Evolutionary conservation across 2,888 invertebrate species (phyloP).

Genomic region (Microctonus aethiopoides): DNA sequence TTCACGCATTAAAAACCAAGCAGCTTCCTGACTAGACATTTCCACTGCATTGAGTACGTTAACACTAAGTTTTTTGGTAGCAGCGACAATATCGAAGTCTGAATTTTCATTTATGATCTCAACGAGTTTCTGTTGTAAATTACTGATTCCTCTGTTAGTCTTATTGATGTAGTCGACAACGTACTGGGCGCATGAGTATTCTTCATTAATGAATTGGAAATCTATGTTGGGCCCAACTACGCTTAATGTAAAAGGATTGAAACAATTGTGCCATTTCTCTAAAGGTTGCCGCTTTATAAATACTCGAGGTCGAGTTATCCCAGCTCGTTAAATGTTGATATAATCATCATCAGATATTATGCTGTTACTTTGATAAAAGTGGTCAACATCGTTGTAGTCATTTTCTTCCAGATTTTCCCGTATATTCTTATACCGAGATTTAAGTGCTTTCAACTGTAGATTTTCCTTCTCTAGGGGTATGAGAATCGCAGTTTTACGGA

Average conservation of each 20-base stretch:
- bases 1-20: slow-evolving; percentile 65
- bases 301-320: slow-evolving; percentile 41
- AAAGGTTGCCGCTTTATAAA: slow-evolving; percentile 40
- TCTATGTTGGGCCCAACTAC: slow-evolving; percentile 42
- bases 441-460: not conserved
- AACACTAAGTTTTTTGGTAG: slow-evolving; percentile 51
- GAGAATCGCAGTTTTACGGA: slow-evolving; percentile 47
- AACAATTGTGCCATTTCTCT: slow-evolving; percentile 44
- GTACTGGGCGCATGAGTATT: slow-evolving; percentile 63
- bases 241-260: slow-evolving; percentile 45
- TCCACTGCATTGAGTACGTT: slow-evolving; percentile 57
- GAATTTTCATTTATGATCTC: slow-evolving; percentile 56
- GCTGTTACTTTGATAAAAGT: slow-evolving; percentile 41
- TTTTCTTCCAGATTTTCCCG: slow-evolving; percentile 50
- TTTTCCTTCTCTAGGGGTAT: slow-evolving; percentile 39
- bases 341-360: slow-evolving; percentile 50
- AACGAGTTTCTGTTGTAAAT: slow-evolving; percentile 57
- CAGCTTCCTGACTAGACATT: slow-evolving; percentile 64
- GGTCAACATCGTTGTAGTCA: slow-evolving; percentile 49
- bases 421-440: not conserved
- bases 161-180: slow-evolving; percentile 66
- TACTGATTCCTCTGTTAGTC: slow-evolving; percentile 56
- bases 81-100: slow-evolving; percentile 51
- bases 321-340: slow-evolving; percentile 45
- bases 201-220: slow-evolving; percentile 58